A percentile compares a stretch with the other conserved stretches of the same genome.
Evolutionary conservation across 1,140 invertebrate genomes (phyloP).

Genomic region (Diorhabda sublineata): DNA sequence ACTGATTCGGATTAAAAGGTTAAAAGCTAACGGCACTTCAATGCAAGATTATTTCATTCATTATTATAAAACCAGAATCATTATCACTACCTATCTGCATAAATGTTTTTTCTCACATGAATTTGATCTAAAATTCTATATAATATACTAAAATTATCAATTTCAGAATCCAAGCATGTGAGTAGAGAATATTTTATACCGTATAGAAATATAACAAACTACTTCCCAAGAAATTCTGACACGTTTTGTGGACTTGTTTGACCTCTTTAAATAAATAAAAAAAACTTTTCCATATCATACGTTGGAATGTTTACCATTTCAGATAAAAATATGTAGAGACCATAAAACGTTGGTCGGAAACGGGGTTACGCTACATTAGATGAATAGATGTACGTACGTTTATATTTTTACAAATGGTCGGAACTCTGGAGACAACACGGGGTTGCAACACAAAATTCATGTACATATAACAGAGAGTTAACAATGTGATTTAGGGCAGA

Average conservation of each 20-base stretch:
- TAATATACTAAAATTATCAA: no score
- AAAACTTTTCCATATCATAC: neutral
- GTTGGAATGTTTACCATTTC: neutral
- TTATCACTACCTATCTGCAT: no score
- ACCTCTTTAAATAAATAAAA: neutral
- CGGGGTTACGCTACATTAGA: conserved; percentile 1
- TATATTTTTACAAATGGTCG: neutral
- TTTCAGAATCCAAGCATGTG: no score
- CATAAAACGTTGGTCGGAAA: neutral
- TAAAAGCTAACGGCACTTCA: no score
- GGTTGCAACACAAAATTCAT: neutral
- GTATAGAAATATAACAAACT: no score
- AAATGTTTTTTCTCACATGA: no score
- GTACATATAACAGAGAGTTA: neutral
- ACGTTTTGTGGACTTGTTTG: neutral
- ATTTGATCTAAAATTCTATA: no score
- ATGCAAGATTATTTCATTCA: no score
- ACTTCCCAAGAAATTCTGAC: no score
- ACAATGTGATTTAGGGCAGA: neutral
- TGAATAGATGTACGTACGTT: neutral
- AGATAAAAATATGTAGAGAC: conserved; percentile 1
- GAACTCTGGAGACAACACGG: neutral
- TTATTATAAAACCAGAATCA: no score
- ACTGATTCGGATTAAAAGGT: no score
- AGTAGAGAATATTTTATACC: no score